Evolutionary conservation across 2,888 invertebrate genomes (phyloP).

Genomic region (Hermaeophaga mercurialis): DNA sequence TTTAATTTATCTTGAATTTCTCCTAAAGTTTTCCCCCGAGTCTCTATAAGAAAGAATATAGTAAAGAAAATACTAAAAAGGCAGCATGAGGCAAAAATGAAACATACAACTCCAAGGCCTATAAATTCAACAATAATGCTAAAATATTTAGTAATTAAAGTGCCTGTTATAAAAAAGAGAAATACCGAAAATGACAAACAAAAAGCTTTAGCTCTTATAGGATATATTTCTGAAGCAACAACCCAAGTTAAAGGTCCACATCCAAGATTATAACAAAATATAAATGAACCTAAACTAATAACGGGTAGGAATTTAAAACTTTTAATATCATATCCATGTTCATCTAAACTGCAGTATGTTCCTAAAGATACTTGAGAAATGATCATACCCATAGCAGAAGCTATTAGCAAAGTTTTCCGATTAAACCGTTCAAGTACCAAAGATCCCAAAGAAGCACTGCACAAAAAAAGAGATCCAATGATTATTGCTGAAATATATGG

Average conservation of each 20-base stretch:
- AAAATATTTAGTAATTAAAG: not conserved
- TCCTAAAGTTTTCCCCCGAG: slow-evolving; percentile 18
- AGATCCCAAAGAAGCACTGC: slow-evolving; percentile 74
- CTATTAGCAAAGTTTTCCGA: slow-evolving; percentile 70
- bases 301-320: slow-evolving; percentile 73
- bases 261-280: slow-evolving; percentile 70
- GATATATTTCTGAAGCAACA: slow-evolving; percentile 80
- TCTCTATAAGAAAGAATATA: slow-evolving; percentile 28
- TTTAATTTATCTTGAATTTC: slow-evolving; percentile 22
- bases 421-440: slow-evolving; percentile 78
- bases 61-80: slow-evolving; percentile 34
- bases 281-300: slow-evolving; percentile 70
- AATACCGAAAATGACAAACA: slow-evolving; percentile 53
- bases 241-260: slow-evolving; percentile 82
- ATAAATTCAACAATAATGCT: slow-evolving; percentile 32
- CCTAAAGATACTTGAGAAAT: slow-evolving; percentile 60
- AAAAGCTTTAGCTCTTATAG: slow-evolving; percentile 69
- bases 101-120: slow-evolving; percentile 39
- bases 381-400: slow-evolving; percentile 71
- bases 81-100: slow-evolving; percentile 39
- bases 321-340: slow-evolving; percentile 29
- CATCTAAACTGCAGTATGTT: slow-evolving; percentile 37
- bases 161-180: slow-evolving; percentile 30
- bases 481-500: slow-evolving; percentile 74
- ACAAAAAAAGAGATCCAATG: slow-evolving; percentile 75